A percentile compares a stretch with the other conserved stretches of the same genome.
Conservation (phyloP, 2,113 vertebrate species). For the Callocephalon fimbriatum region DNA sequence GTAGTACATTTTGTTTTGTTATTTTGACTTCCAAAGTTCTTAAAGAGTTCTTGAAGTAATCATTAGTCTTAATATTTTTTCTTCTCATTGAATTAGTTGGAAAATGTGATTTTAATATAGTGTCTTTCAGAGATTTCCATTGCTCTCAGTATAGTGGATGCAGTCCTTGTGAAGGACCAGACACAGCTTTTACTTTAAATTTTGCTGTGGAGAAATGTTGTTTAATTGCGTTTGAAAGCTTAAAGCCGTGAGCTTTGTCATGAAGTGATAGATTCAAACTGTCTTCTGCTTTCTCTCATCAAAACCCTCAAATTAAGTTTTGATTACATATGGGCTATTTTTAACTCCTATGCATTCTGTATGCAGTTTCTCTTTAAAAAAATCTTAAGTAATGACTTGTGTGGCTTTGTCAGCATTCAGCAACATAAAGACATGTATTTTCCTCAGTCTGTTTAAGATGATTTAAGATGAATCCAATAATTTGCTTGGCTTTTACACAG, state of each 20-base stretch:
- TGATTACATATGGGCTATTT: not conserved
- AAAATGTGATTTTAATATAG: not conserved
- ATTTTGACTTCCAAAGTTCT: not conserved
- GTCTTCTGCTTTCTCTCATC: not conserved
- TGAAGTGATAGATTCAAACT: not conserved
- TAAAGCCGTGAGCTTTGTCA: not conserved
- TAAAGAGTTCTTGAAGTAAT: not conserved
- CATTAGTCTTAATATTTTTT: not conserved
- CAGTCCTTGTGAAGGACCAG: not conserved
- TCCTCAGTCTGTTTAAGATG: not conserved
- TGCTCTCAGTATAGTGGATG: not conserved
- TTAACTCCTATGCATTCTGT: not conserved
- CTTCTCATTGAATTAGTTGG: not conserved
- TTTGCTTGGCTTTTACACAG: not conserved
- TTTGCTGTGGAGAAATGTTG: not conserved
- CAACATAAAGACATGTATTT: not conserved
- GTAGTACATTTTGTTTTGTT: not conserved
- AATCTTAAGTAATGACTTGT: not conserved
- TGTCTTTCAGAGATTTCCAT: not conserved
- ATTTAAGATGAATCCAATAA: not conserved
- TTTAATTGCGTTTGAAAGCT: not conserved
- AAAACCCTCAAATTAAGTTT: not conserved
- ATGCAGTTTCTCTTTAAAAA: not conserved
- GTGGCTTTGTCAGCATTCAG: not conserved
- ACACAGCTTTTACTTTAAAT: not conserved